A percentile compares a stretch with the other conserved stretches of the same genome.
phyloP scores from a whole-genome alignment of 2,113 vertebrate species.

The Taxidea taxus region DNA sequence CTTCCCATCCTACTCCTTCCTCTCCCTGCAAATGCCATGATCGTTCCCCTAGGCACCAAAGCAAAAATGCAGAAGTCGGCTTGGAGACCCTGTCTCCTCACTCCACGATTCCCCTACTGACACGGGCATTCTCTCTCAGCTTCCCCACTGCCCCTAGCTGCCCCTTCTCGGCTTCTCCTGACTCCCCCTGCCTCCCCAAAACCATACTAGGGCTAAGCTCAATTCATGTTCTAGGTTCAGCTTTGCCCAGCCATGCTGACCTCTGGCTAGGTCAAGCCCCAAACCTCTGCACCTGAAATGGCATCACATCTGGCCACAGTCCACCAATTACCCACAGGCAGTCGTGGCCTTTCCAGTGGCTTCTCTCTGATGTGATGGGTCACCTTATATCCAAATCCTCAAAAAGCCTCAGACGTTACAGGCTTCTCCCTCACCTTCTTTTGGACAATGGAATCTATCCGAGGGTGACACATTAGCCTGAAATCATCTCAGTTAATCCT shows the following conservation, averaged over 20 bases:
- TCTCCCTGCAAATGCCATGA: accelerated
- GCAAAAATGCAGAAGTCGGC: accelerated
- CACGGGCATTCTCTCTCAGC: accelerated
- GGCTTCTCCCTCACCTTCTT: background rate
- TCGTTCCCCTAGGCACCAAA: accelerated
- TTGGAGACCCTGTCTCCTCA: background rate
- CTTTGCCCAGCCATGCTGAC: accelerated
- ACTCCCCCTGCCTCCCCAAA: background rate
- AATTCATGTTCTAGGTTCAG: background rate
- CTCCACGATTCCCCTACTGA: accelerated
- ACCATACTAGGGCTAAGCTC: accelerated
- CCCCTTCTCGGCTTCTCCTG: background rate
- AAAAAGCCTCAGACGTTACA: accelerated
- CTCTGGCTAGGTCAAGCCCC: background rate
- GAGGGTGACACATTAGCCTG: background rate
- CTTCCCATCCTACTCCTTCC: background rate
- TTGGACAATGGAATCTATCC: background rate
- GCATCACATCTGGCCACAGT: accelerated
- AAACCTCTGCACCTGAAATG: accelerated
- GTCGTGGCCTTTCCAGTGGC: background rate
- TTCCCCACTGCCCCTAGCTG: accelerated
- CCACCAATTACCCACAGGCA: background rate
- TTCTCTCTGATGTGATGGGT: background rate
- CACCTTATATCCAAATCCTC: background rate
- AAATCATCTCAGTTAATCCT: background rate